Evolutionary conservation across 2,113 vertebrate species (phyloP), one percentile per base, ranked within the genome.

Genomic region (Thalassoma bifasciatum): DNA sequence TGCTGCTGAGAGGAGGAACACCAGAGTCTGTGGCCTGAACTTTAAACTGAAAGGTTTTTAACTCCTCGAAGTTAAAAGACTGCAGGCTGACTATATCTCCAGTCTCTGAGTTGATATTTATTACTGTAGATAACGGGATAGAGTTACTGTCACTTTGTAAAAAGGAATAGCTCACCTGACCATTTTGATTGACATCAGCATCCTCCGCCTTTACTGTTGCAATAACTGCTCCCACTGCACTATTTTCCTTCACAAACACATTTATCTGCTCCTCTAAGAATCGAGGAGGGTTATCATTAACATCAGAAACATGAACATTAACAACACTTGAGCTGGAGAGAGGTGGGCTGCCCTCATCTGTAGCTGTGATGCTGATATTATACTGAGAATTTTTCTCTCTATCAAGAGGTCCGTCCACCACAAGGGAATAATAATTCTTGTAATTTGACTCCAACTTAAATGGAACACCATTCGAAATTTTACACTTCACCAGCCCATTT

Each of bases 281-380:
- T 4, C 56, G 70, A 10, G 96, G 96, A 5, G 86, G 70, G 21
- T 96, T 97, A 61, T 97, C 96, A 26, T 97, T 98, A 1, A 96
- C 93, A 0, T 97, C 96, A 50, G 94, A 93, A 21, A 97, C 80
- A 2, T 91, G 86, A 21, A 97, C 92, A 23, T 66, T 82, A 46
- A 95, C 58, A 0, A 86, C 63, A 61, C 77, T 93, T 49, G 66
- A 84, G 59, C 91, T 91, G 50, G 92, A 94, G 2, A 96, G 89
- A 50, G 94, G 83, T 26, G 95, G 95, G 7, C 69, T 93, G 2
- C 95, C 96, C 70, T 94, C 91, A 79, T 97, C 95, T 8, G 80
- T 89, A n/a, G 95, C 94, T 11, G 73, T 92, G 44, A 96, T 88
- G 14, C 89, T 92, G 53, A 96, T 88, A 47, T 94, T 94, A 79